Conservation (phyloP, 2,888 invertebrate species). For the Drosophila fungiperda region DNA sequence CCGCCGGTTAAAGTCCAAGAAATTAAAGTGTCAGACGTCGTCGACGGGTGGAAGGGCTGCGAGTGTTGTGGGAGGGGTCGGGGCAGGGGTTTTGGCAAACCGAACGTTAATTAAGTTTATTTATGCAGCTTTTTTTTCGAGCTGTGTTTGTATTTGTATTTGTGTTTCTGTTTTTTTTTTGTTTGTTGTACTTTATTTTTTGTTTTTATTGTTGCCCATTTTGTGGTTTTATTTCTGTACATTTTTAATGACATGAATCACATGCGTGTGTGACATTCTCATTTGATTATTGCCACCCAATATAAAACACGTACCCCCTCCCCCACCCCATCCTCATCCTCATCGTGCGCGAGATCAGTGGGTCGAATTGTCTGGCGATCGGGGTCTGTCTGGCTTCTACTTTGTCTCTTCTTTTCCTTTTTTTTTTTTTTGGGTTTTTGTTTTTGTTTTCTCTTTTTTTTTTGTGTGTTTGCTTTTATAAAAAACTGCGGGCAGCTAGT, state of each 20-base stretch:
- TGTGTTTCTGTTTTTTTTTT: constrained; percentile 48
- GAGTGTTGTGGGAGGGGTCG: constrained; percentile 18
- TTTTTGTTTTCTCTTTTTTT: constrained; percentile 26
- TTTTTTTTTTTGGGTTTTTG: constrained; percentile 11
- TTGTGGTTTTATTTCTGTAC: constrained; percentile 53
- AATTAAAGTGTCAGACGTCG: constrained; percentile 69
- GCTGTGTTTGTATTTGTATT: constrained; percentile 36
- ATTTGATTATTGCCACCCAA: constrained; percentile 32
- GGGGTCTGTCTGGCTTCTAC: constrained; percentile 26
- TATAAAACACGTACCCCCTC: constrained; percentile 9
- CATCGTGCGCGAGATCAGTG: constrained; percentile 38
- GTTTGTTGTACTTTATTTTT: constrained; percentile 23
- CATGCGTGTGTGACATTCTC: constrained; percentile 64
- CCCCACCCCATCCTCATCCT: no score
- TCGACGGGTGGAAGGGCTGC: constrained; percentile 19
- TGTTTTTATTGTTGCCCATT: constrained; percentile 51
- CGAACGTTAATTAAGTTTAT: constrained; percentile 80
- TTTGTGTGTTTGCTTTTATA: constrained; percentile 57
- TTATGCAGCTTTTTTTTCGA: constrained; percentile 65
- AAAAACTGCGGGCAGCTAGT: constrained; percentile 54
- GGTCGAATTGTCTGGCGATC: constrained; percentile 56
- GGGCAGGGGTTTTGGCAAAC: constrained; percentile 25
- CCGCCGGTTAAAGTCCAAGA: constrained; percentile 78
- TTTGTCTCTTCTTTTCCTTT: constrained; percentile 11
- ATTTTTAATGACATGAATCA: constrained; percentile 75